Conservation (phyloP, 2,113 vertebrate genomes). For the Podarcis raffonei region DNA sequence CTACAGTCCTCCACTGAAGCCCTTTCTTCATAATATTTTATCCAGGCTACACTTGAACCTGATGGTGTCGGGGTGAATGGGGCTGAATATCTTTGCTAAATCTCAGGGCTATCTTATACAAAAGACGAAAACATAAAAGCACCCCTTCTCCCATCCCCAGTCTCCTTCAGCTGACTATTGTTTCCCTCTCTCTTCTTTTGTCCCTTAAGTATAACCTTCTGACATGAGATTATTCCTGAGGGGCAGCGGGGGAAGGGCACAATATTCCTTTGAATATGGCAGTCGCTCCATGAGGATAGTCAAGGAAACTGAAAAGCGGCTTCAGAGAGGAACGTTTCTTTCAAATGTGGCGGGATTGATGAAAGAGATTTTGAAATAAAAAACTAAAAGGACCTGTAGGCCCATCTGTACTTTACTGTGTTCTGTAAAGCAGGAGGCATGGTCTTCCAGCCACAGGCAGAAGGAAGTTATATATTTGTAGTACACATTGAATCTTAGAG, state of each 20-base stretch:
- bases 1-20: background rate
- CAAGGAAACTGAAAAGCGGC: rapidly evolving
- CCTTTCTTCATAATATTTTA: background rate
- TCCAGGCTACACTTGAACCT: slow-evolving; percentile 5
- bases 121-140: background rate
- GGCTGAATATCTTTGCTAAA: background rate
- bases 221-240: slow-evolving; percentile 6
- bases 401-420: background rate
- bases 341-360: background rate
- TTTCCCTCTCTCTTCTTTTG: background rate
- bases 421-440: too few relatives aligned
- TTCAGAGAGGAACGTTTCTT: background rate
- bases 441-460: too few relatives aligned
- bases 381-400: background rate
- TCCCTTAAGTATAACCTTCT: slow-evolving; percentile 9
- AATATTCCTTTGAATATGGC: background rate
- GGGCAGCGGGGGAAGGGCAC: background rate
- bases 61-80: background rate
- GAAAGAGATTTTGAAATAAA: background rate
- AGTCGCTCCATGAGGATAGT: background rate
- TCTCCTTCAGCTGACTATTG: too few relatives aligned
- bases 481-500: too few relatives aligned
- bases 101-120: background rate
- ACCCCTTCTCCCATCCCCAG: background rate
- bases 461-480: too few relatives aligned